Conservation (phyloP, 2,888 invertebrate genomes). For the Nephrocerus scutellatus region DNA sequence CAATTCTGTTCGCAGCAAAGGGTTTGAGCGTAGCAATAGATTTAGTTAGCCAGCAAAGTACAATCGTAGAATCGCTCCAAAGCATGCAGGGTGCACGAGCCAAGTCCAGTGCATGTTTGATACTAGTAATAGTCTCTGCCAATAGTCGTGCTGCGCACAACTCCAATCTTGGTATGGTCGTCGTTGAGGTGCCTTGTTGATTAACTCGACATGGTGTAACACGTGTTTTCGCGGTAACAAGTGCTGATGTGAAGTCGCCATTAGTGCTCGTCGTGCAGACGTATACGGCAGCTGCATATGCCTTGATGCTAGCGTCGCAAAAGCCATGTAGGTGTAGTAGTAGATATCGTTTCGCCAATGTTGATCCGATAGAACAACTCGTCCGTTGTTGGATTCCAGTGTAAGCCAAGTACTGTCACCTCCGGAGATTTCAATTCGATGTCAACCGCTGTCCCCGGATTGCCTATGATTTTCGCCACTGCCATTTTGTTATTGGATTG, state of each 20-base stretch:
- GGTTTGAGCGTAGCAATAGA: constrained; percentile 4
- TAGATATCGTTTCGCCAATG: constrained; percentile 2
- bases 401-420: neutral
- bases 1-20: constrained; percentile 8
- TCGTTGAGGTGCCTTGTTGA: constrained; percentile 1
- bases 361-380: neutral
- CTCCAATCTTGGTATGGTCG: constrained; percentile 6
- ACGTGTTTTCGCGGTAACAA: constrained; percentile 6
- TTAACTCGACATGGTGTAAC: too few species aligned
- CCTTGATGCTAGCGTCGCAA: constrained; percentile 9
- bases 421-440: neutral
- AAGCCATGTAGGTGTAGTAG: constrained; percentile 8
- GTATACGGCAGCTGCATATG: constrained; percentile 9
- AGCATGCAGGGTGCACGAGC: constrained; percentile 3
- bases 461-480: constrained; percentile 1
- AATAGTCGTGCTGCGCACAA: constrained; percentile 9
- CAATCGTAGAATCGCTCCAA: constrained; percentile 4
- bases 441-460: neutral
- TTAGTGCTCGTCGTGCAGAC: too few species aligned
- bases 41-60: constrained; percentile 6
- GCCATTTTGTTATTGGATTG: too few species aligned
- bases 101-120: constrained; percentile 4
- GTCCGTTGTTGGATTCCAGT: constrained; percentile 1
- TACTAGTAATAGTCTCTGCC: constrained; percentile 4
- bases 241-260: too few species aligned